A percentile compares a stretch with the other conserved stretches of the same genome.
Conservation (phyloP, 2,797 vertebrate species). For the Tangara arthus region DNA sequence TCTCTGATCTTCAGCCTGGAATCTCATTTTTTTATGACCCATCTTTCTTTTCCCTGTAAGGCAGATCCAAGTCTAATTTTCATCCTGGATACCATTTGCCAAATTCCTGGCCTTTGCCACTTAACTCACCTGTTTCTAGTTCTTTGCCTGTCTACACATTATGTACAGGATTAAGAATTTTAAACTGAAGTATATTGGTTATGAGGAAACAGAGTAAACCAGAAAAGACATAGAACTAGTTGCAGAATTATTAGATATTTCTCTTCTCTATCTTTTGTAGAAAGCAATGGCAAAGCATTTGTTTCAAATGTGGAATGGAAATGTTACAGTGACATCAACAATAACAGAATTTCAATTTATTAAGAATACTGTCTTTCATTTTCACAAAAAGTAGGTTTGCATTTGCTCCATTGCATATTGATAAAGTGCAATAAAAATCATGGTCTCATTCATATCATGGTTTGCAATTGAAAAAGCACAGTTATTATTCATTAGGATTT, state of each 20-base stretch:
- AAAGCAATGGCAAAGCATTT: background rate
- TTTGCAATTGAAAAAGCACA: background rate
- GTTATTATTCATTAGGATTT: background rate
- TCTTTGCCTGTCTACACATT: background rate
- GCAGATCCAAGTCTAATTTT: background rate
- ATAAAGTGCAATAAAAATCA: background rate
- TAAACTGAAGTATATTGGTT: background rate
- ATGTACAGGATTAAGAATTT: background rate
- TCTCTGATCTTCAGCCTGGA: background rate
- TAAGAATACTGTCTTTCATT: background rate
- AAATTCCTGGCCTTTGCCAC: background rate
- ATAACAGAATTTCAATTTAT: background rate
- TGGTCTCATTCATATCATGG: background rate
- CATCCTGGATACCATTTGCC: background rate
- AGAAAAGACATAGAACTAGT: background rate
- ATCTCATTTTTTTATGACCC: background rate
- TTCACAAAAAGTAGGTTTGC: background rate
- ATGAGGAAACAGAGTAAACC: background rate
- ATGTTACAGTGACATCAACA: background rate
- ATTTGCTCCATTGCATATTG: background rate
- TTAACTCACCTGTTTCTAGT: background rate
- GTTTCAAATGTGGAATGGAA: background rate
- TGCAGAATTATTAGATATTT: background rate
- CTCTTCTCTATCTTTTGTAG: background rate
- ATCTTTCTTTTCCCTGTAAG: background rate